phyloP scores from a whole-genome alignment of 1,140 invertebrate genomes.

The Conopomorpha cramerella region DNA sequence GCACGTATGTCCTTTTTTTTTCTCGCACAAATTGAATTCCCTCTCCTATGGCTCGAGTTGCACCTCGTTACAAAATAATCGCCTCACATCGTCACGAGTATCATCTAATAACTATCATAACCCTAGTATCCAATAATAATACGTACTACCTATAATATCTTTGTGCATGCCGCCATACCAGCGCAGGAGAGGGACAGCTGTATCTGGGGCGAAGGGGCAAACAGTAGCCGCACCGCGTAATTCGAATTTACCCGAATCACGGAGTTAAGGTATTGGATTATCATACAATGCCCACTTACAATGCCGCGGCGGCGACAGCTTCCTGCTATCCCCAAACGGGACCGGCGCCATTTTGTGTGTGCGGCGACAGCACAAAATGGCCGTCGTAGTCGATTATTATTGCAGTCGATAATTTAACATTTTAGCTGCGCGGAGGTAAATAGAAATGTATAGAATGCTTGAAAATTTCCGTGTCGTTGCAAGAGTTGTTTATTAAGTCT shows the following conservation, averaged over 20 bases:
- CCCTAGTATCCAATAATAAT: background rate
- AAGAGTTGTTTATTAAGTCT: too few relatives aligned
- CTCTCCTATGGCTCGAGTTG: background rate
- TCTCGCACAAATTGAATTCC: too few relatives aligned
- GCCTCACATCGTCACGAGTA: background rate
- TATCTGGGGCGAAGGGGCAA: too few relatives aligned
- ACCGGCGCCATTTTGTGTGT: background rate
- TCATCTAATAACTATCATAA: background rate
- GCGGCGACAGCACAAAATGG: background rate
- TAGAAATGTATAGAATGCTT: too few relatives aligned
- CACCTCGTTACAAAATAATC: background rate
- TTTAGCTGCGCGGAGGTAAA: too few relatives aligned
- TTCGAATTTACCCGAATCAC: background rate
- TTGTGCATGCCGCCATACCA: background rate
- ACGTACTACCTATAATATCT: background rate
- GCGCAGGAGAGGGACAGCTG: too few relatives aligned
- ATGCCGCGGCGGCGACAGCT: background rate
- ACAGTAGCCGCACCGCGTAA: too few relatives aligned
- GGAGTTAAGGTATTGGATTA: background rate
- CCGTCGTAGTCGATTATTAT: too few relatives aligned
- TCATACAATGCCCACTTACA: background rate
- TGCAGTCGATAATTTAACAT: too few relatives aligned
- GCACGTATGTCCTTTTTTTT: too few relatives aligned
- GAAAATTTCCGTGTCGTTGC: too few relatives aligned
- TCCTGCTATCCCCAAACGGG: background rate